Evolutionary conservation across 2,797 vertebrate genomes (phyloP), one percentile per base, ranked within the genome.

Genomic region (Enoplosus armatus): DNA sequence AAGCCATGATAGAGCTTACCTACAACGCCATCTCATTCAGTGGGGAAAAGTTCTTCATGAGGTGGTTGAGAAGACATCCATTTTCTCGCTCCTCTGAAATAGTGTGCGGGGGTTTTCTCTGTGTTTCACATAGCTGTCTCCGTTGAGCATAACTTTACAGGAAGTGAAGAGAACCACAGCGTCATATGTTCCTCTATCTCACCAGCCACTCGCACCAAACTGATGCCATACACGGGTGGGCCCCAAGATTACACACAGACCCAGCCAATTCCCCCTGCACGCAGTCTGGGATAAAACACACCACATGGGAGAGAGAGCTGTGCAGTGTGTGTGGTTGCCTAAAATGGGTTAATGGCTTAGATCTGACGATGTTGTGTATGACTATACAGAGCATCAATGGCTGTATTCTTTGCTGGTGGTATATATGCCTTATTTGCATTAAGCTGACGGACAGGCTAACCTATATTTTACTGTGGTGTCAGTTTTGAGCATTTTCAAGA

Each of bases 121-220:
- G 56, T 83, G 77, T 87, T 91, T 89, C 81, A 89, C 86, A 90
- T 90, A 90, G 90, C 88, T 91, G 85, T 85, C 89, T 93, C 89
- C 87, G 91, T 87, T 86, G 89, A 92, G 90, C 82, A 79, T 82
- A 88, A 87, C 81, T 94, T 91, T 86, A 93, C 95, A 96, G 95
- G 95, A 96, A 96, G 95, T 94, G 86, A 87, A 91, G 91, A 61
- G 93, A 93, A 89, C 87, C 88, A 89, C 90, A 85, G 77, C 89
- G 93, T 95, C 94, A 93, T 91, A 85, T 91, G 94, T 95, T 95
- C 94, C 95, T 95, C 95, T 96, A 96, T 96, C 95, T 95, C 91
- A 90, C 58, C 92, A 90, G 87, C 92, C 95, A 96, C 89, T 90
- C 87, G 70, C 75, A 89, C 59, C 87, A 90, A 91, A 92, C 87